Percentiles rank a stretch among this genome's conserved stretches.
phyloP scores from a whole-genome alignment of 2,888 invertebrate genomes.

The Arctia plantaginis region DNA sequence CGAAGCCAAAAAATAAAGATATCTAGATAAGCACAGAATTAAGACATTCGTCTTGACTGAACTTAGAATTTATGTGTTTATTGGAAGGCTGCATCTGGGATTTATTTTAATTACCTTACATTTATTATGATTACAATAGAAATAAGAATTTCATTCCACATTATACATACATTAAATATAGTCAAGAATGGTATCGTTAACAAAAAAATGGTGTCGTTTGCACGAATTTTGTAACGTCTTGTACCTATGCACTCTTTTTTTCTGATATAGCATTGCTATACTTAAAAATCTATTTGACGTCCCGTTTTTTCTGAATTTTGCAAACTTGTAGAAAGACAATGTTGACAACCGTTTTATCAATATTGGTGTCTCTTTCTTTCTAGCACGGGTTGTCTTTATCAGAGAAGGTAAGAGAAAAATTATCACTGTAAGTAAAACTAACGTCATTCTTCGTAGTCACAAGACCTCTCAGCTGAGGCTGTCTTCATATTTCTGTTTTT shows the following conservation, averaged over 20 bases:
- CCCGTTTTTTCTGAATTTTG: conserved; percentile 47
- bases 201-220: too few relatives aligned
- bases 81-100: too few relatives aligned
- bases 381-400: conserved; percentile 67
- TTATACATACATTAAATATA: too few relatives aligned
- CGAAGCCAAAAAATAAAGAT: too few relatives aligned
- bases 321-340: conserved; percentile 46
- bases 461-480: conserved; percentile 86
- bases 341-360: conserved; percentile 62
- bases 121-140: too few relatives aligned
- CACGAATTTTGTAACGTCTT: too few relatives aligned
- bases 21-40: too few relatives aligned
- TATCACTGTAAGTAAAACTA: conserved; percentile 53
- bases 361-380: conserved; percentile 71
- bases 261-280: background rate
- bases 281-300: conserved; percentile 36
- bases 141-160: too few relatives aligned
- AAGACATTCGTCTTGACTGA: too few relatives aligned
- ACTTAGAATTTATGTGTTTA: too few relatives aligned
- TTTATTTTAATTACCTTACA: too few relatives aligned
- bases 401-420: conserved; percentile 80
- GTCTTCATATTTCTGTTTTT: conserved; percentile 69
- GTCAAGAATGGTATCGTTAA: too few relatives aligned
- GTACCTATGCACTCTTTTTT: background rate
- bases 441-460: conserved; percentile 80